Base-by-base conservation (phyloP, 2,113 vertebrate genomes). In the Octodon degus region DNA sequence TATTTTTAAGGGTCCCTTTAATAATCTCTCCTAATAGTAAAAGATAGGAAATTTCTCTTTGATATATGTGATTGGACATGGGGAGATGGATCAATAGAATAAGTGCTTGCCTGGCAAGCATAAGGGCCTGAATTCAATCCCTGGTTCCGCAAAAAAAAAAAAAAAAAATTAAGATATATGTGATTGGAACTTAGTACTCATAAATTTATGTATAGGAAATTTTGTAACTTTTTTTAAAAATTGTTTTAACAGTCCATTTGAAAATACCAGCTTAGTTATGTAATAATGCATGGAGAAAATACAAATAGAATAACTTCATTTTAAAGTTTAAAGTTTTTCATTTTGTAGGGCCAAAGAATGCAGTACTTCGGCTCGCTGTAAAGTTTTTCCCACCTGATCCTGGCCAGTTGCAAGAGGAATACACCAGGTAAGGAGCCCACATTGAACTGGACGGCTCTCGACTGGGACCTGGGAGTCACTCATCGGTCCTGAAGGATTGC, bases 351-450 rank as follows among this genome's bases (percentile, higher is more conserved):
- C 99, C 99, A 81, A 99, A 98, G 97, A 99, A 99, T 86, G 98
- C 99, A 0, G 76, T 99, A 67, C 99, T 99, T 96, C 99, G 99
- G 84, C 98, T 99, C 83, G 99, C 99, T 0, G 99, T 99, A 0
- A 99, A 99, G 96, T 99, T 99, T 96, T 99, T 99, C 95, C 99
- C 99, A 16, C 99, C 99, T 4, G 99, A 99, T 89, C 99, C 99
- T 0, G 99, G 99, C 90, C 99, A 99, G 96, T 96, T 99, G 95
- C 99, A 99, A 96, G 99, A 99, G 92, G 99, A 99, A 87, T 99
- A 99, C n/a, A 99, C 99, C 0, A 99, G 99, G 99, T 99, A 96
- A 98, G 62, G 80, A 91, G 10, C 62, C 74, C 2, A 7, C 9
- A 1, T 43, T 34, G 5, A 32, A 0, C 34, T 8, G 12, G 22